phyloP scores from a whole-genome alignment of 2,888 invertebrate genomes.

The Eupithecia tripunctaria region DNA sequence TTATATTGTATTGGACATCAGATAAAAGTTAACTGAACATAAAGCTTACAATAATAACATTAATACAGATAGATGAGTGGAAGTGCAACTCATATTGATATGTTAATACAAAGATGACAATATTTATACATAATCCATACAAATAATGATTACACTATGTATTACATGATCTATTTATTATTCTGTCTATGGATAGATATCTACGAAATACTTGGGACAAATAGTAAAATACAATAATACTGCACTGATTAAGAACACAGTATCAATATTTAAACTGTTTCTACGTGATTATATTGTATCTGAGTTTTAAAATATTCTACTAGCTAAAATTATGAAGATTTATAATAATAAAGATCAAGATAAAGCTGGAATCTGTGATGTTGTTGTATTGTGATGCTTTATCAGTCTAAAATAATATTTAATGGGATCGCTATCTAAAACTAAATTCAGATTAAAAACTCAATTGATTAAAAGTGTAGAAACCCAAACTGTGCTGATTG shows the following conservation, averaged over 20 bases:
- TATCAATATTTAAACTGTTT: slow-evolving; percentile 50
- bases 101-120: slow-evolving; percentile 39
- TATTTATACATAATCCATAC: slow-evolving; percentile 46
- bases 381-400: slow-evolving; percentile 75
- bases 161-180: slow-evolving; percentile 57
- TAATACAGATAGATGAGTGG: slow-evolving; percentile 27
- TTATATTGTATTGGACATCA: slow-evolving; percentile 43
- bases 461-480: slow-evolving; percentile 43
- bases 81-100: slow-evolving; percentile 46
- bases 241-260: slow-evolving; percentile 70
- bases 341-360: slow-evolving; percentile 44
- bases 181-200: slow-evolving; percentile 62
- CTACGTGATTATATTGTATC: slow-evolving; percentile 50
- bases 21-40: slow-evolving; percentile 17
- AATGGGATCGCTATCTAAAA: slow-evolving; percentile 51
- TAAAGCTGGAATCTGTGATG: slow-evolving; percentile 69
- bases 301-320: slow-evolving; percentile 59
- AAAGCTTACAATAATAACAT: slow-evolving; percentile 21
- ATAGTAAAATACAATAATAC: slow-evolving; percentile 68
- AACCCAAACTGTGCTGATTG: slow-evolving; percentile 72
- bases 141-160: slow-evolving; percentile 62
- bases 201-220: slow-evolving; percentile 66
- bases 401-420: slow-evolving; percentile 66
- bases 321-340: slow-evolving; percentile 54
- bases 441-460: slow-evolving; percentile 54